phyloP scores from a whole-genome alignment of 2,888 invertebrate species.

The Drosophila sordidapex region DNA sequence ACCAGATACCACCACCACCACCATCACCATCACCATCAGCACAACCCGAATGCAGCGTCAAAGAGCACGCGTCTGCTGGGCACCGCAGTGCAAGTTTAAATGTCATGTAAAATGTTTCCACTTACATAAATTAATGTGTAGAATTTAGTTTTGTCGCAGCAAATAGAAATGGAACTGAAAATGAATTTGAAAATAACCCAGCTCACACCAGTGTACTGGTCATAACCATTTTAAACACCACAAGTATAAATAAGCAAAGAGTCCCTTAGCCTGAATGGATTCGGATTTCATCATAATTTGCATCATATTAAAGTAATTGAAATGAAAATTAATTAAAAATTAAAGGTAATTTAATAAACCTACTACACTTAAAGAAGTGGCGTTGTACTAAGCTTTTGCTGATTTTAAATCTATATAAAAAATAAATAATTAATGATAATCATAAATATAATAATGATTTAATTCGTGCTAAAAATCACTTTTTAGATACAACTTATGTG shows the following conservation, averaged over 20 bases:
- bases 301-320: not conserved
- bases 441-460: not conserved
- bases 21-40: conserved; percentile 9
- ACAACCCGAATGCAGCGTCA: conserved; percentile 47
- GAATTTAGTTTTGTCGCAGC: conserved; percentile 72
- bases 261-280: not conserved
- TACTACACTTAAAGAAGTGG: not conserved
- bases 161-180: conserved; percentile 13
- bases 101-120: conserved; percentile 81
- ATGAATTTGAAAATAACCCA: conserved; percentile 8
- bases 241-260: conserved; percentile 35
- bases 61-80: conserved; percentile 58
- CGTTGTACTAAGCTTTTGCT: not conserved
- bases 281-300: not conserved
- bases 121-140: conserved; percentile 81
- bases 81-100: conserved; percentile 74
- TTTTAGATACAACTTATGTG: not conserved
- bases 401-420: not conserved
- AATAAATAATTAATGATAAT: no score
- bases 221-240: conserved; percentile 42
- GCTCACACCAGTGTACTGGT: not conserved
- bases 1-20: conserved; percentile 18
- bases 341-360: not conserved
- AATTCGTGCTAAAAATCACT: not conserved
- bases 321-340: not conserved